Evolutionary conservation across 2,888 invertebrate genomes (phyloP), one percentile per base, ranked within the genome.

Genomic region (Sesia bembeciformis): DNA sequence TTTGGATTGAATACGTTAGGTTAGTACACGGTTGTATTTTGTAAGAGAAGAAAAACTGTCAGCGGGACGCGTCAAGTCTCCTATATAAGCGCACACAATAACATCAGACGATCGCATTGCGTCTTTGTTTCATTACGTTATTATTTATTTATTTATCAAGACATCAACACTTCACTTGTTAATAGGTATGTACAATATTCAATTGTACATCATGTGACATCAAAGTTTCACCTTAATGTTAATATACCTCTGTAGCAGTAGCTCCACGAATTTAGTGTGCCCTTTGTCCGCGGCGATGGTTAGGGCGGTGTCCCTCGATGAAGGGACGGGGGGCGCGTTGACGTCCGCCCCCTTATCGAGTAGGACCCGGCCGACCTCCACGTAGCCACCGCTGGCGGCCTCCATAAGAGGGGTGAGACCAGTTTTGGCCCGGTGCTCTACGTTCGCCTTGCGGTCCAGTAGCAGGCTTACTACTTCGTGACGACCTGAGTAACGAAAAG

Each of bases 241-340:
- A 23, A 23, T 38, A 38, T 50, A 92, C 84, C 93, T 92, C 52
- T 92, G 93, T 61, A 97, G 85, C 61, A 97, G 84, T 53, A 97
- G 90, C 83, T 96, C 96, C 40, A 96, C 96, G 76, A 97, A 97
- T 81, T 98, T 94, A 73, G 95, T 95, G 85, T 99, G 99, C 0
- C 99, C 99, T 83, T 99, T 99, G 79, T 99, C 99, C n/a, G 99
- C 98, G 59, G 99, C 99, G 69, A 99, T 99, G 58, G 99, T 99
- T 53, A 99, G 93, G 39, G 99, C 99, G 4, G 99, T 99, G 87
- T 99, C 99, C 54, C 98, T 91, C 3, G 98, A 98, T 23, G 98
- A 97, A 23, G 99, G 99, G 60, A 99, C 99, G 40, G 99, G 99
- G 23, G 98, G 95, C 42, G 99, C 98, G 90, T 99, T 99, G 0